Evolutionary conservation across 2,888 invertebrate species (phyloP), one percentile per base, ranked within the genome.

Genomic region (Ephialtes manifestator): DNA sequence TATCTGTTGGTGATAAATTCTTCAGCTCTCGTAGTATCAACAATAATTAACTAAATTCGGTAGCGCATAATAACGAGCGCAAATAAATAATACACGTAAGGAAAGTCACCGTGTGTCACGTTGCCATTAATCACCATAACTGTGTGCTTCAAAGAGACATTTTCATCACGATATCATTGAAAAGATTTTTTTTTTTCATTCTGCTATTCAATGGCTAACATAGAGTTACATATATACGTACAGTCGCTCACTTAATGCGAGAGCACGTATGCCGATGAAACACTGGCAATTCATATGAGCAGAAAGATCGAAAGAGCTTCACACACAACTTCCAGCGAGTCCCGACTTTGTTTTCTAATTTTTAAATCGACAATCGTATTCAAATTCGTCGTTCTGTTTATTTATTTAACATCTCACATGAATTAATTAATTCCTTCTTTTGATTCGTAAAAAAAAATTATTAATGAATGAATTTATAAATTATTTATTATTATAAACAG

Each of bases 201-300:
- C 70, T 60, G 55, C 63, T 46, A 71, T 76, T 81, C 80, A 81
- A 84, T 84, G 71, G 75, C 48, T 24, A 18, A 11, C 46, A 55
- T 43, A 55, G 11, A 83, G 65, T 81, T 67, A 76, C 76, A 76
- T 67, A 55, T 53, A 24, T 63, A 39, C 53, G 43, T 48, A 18
- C 55, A 68, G 76, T 80, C 60, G 81, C 58, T 71, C 67, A 71
- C 31, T 74, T 72, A 65, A 87, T 87, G 87, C 85, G 86, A 84
- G 87, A 82, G 85, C 81, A 79, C 86, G 77, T 85, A 81, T 85
- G 51, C 24, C 72, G 46, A 60, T 24, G 70, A 53, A 39, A 75
- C 71, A 58, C 53, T 70, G 70, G 20, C 67, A 71, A 35, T 31
- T n/a, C 51, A 71, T 51, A 51, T 70, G 58, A 43, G 18, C 28